phyloP scores from a whole-genome alignment of 2,113 vertebrate genomes.

The Psittacara wagleri region DNA sequence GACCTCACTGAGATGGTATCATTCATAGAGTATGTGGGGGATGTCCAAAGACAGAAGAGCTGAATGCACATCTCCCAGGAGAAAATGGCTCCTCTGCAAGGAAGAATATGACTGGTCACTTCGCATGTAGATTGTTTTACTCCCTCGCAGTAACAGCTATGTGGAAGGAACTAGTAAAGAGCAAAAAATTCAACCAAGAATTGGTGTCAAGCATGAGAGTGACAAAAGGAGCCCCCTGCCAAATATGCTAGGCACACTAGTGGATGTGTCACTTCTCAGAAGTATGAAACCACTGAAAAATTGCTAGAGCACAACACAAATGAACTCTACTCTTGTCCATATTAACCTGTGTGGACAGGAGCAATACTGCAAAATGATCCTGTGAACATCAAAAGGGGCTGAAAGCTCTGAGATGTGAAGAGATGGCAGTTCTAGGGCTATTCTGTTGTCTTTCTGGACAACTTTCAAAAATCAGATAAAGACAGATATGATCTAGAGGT shows the following conservation, averaged over 20 bases:
- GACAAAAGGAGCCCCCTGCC: background rate
- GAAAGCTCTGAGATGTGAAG: background rate
- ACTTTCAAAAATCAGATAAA: background rate
- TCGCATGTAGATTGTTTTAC: background rate
- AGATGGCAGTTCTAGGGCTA: background rate
- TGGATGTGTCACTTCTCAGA: background rate
- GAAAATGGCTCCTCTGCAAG: background rate
- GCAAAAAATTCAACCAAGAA: background rate
- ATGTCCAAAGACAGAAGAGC: background rate
- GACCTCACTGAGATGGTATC: background rate
- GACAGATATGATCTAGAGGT: background rate
- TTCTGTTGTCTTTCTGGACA: background rate
- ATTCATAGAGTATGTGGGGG: too few species aligned
- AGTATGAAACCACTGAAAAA: background rate
- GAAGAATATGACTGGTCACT: background rate
- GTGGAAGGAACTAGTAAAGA: background rate
- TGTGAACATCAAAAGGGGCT: background rate
- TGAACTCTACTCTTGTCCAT: background rate
- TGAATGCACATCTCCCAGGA: background rate
- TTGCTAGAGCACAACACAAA: background rate
- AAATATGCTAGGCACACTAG: background rate
- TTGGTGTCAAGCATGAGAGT: background rate
- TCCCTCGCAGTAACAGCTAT: background rate
- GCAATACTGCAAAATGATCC: background rate
- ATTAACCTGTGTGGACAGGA: background rate